Conservation (phyloP, 2,113 vertebrate species). For the Aythya baeri region DNA sequence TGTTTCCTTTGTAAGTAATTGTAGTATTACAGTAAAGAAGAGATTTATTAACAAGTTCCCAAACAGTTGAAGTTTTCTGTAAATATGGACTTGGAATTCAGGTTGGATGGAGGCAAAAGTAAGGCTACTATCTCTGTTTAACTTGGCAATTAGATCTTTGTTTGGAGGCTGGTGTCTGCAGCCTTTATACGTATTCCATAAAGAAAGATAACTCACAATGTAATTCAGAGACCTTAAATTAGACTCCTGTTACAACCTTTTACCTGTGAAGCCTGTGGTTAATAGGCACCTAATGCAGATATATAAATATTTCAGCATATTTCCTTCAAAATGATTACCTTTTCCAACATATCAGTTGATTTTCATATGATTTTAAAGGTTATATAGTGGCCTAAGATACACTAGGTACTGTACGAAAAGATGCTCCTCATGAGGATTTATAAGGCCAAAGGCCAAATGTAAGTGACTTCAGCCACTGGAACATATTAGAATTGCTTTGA, state of each 20-base stretch:
- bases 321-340: not conserved
- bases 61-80: not conserved
- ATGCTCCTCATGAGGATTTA: not conserved
- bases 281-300: not conserved
- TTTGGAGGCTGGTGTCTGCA: not conserved
- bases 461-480: not conserved
- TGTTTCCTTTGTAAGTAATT: not conserved
- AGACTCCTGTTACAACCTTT: not conserved
- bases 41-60: not conserved
- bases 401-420: not conserved
- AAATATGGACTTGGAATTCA: not conserved
- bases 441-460: not conserved
- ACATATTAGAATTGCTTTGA: not conserved
- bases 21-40: not conserved
- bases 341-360: not conserved
- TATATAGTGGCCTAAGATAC: not conserved
- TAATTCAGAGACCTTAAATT: not conserved
- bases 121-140: not conserved
- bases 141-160: not conserved
- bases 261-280: not conserved
- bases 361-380: not conserved
- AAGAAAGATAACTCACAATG: not conserved
- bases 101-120: not conserved
- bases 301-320: not conserved
- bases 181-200: not conserved